These are phyloP conservation scores for Drosophila pseudotalamancana DNA, from an alignment of 2,888 invertebrate species.

Conservation along the genomic window DNA sequence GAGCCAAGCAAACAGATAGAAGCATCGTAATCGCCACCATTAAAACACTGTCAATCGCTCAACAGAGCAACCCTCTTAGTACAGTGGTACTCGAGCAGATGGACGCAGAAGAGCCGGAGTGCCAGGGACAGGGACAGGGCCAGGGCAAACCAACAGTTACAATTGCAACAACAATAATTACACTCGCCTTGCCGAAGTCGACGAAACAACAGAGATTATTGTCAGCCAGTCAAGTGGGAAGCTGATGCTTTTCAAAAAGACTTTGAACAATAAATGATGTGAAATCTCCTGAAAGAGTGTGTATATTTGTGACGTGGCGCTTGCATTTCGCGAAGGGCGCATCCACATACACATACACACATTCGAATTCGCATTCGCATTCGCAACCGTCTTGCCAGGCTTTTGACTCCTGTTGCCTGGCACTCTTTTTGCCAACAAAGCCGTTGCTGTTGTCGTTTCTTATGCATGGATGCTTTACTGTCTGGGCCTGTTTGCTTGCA, in stretches of 20 bases:
- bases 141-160: conserved; percentile 9
- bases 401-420: conserved; percentile 54
- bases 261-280: conserved; percentile 74
- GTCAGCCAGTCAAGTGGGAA: conserved; percentile 66
- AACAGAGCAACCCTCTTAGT: conserved; percentile 42
- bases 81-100: conserved; percentile 28
- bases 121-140: conserved; percentile 3
- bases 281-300: conserved; percentile 62
- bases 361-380: conserved; percentile 23
- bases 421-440: conserved; percentile 41
- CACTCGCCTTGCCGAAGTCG: conserved; percentile 55
- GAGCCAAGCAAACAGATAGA: conserved; percentile 43
- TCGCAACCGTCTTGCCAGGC: conserved; percentile 32
- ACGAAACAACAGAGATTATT: conserved; percentile 66
- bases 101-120: conserved; percentile 29
- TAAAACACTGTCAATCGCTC: conserved; percentile 65
- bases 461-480: conserved; percentile 52
- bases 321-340: conserved; percentile 57
- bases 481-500: conserved; percentile 53
- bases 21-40: conserved; percentile 71
- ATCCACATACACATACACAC: conserved; percentile 22
- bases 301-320: conserved; percentile 24
- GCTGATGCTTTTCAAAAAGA: conserved; percentile 58
- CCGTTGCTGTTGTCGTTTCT: conserved; percentile 59
- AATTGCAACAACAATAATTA: conserved; percentile 55